Evolutionary conservation across 2,888 invertebrate genomes (phyloP), one percentile per base, ranked within the genome.

Genomic region (Heliconius charithonia): DNA sequence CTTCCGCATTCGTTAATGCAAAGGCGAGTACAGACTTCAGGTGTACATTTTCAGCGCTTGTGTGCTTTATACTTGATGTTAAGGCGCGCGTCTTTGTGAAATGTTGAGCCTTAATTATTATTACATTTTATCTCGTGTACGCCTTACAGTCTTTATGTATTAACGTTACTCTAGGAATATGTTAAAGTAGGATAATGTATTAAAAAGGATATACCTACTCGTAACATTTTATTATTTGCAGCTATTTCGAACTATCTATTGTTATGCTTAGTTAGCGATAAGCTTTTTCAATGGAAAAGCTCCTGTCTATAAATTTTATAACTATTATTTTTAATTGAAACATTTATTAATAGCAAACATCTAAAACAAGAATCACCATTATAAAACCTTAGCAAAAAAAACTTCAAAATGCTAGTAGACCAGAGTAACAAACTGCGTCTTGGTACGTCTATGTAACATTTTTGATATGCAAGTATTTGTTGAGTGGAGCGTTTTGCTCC

Each of bases 1-100:
- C 93, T 94, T 94, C 94, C 95, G 94, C 94, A 94, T 94, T 94
- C 93, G 95, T 95, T 94, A 94, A 94, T 93, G 94, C 94, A 94
- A 94, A 94, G 93, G 94, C 94, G 92, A 89, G 92, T 90, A 90
- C 91, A 93, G 93, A 92, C 93, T 94, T 93, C 94, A 94, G 94
- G 94, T 94, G 93, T 94, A 93, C 92, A 93, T 93, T 94, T 94
- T 95, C 94, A 94, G 93, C 90, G 93, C 92, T 91, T 90, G 92
- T 94, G 90, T 93, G 91, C 93, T 93, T 92, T 92, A 91, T 91
- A 93, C 91, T 92, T 87, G 88, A 91, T 90, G 92, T 87, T 92
- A 91, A 93, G 93, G 91, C 92, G 89, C 90, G 88, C 92, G 89
- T 93, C 94, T 94, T 93, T 93, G 91, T 94, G 88, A 90, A 91